Base-by-base conservation (phyloP, 1,140 invertebrate genomes). In the Lerema accius region DNA sequence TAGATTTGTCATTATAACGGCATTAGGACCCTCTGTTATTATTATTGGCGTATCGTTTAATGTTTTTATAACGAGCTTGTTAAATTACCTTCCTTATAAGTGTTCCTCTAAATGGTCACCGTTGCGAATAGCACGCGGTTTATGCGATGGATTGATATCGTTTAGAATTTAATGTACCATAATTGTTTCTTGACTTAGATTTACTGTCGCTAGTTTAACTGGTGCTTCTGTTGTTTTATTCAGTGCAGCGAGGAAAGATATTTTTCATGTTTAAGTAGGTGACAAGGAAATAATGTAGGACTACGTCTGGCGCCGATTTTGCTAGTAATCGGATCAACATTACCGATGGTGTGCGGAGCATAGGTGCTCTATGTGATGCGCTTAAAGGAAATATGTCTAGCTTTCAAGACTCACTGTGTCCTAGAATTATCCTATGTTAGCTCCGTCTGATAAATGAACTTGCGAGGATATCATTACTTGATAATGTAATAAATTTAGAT, bases 1-100 rank as follows among this genome's bases (percentile, higher is more conserved):
- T 39, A 50, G 60, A 71, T 70, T 70, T 64, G 64, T 68, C 66
- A 61, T 48, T 48, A 59, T 69, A 69, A 69, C 67, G 63, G 67
- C 48, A 50, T 51, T 53, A 60, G 45, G 28, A 17, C 39, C 16
- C 50, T 56, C 51, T 32, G 50, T 65, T 49, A 65, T 58, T 62
- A 65, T 65, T 19, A 43, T 42, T 13, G 13, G 37, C 50, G 17
- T 56, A 43, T 55, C 51, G 39, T 56, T 56, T 56, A 56, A 56
- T 56, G 51, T 56, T 56, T 56, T 56, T 65, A 56, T 65, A 67
- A 67, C 59, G 51, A 67, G 59, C 50, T 28, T 13, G 40, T 48
- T 58, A 19, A 32, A 49, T 51, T 53, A 59, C 28, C 46, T 56
- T 56, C 45, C 53, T 50, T 43, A 65, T 55, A 19, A 45, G 53